Base-by-base conservation (phyloP, 2,888 invertebrate genomes). In the Eustalomyia histrio region DNA sequence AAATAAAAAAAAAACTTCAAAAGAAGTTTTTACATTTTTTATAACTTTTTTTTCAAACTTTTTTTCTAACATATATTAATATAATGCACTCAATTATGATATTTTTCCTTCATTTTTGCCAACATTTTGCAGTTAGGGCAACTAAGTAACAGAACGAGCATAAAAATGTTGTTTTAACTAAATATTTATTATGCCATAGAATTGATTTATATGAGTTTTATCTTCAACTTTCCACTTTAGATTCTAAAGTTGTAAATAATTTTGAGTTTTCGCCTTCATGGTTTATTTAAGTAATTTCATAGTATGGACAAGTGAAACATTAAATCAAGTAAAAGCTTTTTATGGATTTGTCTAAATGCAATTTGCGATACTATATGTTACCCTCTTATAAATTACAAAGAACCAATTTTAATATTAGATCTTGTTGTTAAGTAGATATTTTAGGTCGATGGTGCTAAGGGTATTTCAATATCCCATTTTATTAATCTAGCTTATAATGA, bases 71-170 rank as follows among this genome's bases (percentile, higher is more conserved):
- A 58, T 75, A 65, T 60, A 67, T 58, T 60, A 67, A 60, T 29
- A 75, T 67, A 67, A 75, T 67, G 65, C 53, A 43, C 43, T 43
- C 67, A 75, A 67, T 75, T 75, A 75, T 43, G 18, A 60, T 35
- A 64, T 35, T 58, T 10, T 14, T 50, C 24, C 17, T 8, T 24
- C 14, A 43, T 63, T 47, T 16, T 21, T 10, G 53, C 53, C 53
- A 12, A 47, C n/a, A 47, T n/a, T 47, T 29, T 47, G 1, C 43
- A 47, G 14, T n/a, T 47, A 47, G 16, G 43, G 6, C 14, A 39
- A 6, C 10, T 12, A 14, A 29, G 39, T 39, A 39, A 14, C 12
- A 47, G 3, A n/a, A n/a, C n/a, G 2, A 47, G 43, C 14, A 47
- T 47, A 5, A n/a, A 47, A 47, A n/a, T 47, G 16, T 47, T 14